A percentile compares a stretch with the other conserved stretches of the same genome.
These are phyloP conservation scores for Rhamphomyia laevipes DNA, from an alignment of 2,888 invertebrate genomes.

Conservation along the genomic window DNA sequence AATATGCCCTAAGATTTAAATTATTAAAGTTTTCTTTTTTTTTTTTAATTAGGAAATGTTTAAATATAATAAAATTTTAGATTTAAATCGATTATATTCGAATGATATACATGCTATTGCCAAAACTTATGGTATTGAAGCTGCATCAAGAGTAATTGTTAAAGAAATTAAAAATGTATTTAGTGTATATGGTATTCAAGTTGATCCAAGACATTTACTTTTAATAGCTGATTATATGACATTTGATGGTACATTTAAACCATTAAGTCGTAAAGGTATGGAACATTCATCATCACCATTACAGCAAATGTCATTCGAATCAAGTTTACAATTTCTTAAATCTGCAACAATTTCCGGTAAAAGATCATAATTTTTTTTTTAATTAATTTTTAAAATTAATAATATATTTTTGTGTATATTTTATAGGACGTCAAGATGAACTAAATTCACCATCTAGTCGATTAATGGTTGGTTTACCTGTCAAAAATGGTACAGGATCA, in stretches of 20 bases:
- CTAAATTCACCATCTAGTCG: conserved; percentile 77
- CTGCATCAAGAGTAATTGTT: conserved; percentile 79
- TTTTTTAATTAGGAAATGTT: conserved; percentile 59
- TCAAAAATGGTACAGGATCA: conserved; percentile 70
- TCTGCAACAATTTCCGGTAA: conserved; percentile 46
- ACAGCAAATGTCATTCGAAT: conserved; percentile 98
- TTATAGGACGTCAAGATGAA: conserved; percentile 56
- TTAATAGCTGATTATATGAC: conserved; percentile 98
- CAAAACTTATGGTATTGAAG: conserved; percentile 89
- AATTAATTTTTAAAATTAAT: neutral
- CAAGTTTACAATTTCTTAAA: conserved; percentile 73
- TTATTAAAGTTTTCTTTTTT: neutral
- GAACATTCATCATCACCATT: conserved; percentile 82
- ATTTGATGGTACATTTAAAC: conserved; percentile 75
- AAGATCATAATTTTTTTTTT: neutral
- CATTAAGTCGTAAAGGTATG: conserved; percentile 86
- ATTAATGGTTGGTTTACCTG: conserved; percentile 74
- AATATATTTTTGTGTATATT: neutral
- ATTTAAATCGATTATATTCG: conserved; percentile 73
- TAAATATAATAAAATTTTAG: conserved; percentile 62
- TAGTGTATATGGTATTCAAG: conserved; percentile 90
- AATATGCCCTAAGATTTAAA: too few relatives aligned
- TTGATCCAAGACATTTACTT: conserved; percentile 86
- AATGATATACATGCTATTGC: conserved; percentile 92
- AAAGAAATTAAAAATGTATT: conserved; percentile 95